phyloP scores from a whole-genome alignment of 37 sponge, comb jelly and placozoan species.

The Ephydatia muelleri region DNA sequence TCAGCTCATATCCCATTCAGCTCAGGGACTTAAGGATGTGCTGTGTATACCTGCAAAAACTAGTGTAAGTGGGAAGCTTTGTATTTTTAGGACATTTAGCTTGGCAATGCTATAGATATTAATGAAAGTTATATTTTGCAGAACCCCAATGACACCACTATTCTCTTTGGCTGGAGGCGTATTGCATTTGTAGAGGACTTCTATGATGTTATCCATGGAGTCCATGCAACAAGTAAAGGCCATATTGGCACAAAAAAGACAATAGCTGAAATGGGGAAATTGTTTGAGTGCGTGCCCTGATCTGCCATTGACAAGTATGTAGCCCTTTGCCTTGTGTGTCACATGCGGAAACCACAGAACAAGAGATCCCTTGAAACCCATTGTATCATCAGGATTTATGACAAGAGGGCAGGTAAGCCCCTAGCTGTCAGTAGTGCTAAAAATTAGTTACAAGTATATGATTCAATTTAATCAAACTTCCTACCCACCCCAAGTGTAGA shows the following conservation, averaged over 20 bases:
- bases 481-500: too few relatives aligned
- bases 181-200: constrained; percentile 26
- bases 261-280: constrained; percentile 16
- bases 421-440: neutral
- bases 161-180: constrained; percentile 14
- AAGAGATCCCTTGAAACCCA: constrained; percentile 44
- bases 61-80: constrained; percentile 11
- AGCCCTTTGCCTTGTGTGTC: constrained; percentile 20
- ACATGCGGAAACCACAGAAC: constrained; percentile 20
- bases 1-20: neutral
- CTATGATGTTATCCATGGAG: constrained; percentile 4
- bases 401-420: constrained; percentile 27
- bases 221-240: constrained; percentile 6
- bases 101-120: constrained; percentile 1
- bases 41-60: constrained; percentile 34
- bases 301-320: constrained; percentile 30
- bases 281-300: constrained; percentile 30
- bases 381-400: constrained; percentile 40
- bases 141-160: constrained; percentile 13
- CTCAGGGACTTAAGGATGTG: constrained; percentile 22
- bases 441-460: too few relatives aligned
- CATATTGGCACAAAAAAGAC: constrained; percentile 24
- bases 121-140: neutral
- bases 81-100: too few relatives aligned
- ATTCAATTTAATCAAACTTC: too few relatives aligned